A percentile compares a stretch with the other conserved stretches of the same genome.
Evolutionary conservation across 2,113 vertebrate species (phyloP).

Genomic region (Hyaena hyaena): DNA sequence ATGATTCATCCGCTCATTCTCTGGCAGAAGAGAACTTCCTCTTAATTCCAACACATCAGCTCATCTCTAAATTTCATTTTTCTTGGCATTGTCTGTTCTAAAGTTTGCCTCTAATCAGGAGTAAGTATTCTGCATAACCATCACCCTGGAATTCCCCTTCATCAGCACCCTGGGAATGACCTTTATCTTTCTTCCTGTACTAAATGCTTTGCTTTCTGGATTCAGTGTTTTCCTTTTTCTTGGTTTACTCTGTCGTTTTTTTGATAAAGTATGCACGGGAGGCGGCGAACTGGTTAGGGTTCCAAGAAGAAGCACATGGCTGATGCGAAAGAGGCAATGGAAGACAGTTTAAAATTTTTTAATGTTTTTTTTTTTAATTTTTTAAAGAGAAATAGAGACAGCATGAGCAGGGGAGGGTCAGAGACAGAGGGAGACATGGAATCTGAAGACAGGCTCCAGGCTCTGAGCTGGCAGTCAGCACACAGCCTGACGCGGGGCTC

Average conservation of each 20-base stretch:
- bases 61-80: neutral
- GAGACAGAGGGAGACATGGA: too few species aligned
- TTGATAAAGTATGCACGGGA: neutral
- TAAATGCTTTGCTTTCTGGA: neutral
- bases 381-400: too few species aligned
- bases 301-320: neutral
- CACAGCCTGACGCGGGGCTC: too few species aligned
- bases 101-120: neutral
- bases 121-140: neutral
- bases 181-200: neutral
- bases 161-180: neutral
- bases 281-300: neutral
- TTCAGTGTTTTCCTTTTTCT: neutral
- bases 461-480: too few species aligned
- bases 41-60: neutral
- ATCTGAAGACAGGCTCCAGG: too few species aligned
- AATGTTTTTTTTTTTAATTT: too few species aligned
- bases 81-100: neutral
- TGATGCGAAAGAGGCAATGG: neutral
- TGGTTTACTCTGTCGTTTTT: constrained; percentile 33
- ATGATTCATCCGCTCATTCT: neutral
- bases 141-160: neutral
- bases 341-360: neutral
- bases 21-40: neutral
- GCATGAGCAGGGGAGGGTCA: too few species aligned